These are phyloP conservation scores for Parapsyche elsis DNA, from an alignment of 1,140 invertebrate genomes.

Conservation along the genomic window DNA sequence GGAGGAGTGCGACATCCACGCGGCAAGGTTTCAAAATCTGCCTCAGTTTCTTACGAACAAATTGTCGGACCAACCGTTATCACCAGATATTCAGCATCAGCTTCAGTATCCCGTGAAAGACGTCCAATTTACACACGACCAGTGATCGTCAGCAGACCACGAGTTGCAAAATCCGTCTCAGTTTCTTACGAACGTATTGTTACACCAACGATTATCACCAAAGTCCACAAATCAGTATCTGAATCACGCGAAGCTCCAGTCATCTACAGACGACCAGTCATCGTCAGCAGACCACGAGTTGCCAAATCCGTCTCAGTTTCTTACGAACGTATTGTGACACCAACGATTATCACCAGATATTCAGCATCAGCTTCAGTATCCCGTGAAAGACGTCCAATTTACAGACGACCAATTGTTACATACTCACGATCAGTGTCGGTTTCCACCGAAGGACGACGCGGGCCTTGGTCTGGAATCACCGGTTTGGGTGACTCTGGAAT, in stretches of 20 bases:
- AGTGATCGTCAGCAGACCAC: neutral
- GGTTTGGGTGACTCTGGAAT: neutral
- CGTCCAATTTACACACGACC: neutral
- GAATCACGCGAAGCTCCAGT: neutral
- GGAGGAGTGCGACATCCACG: too few relatives aligned
- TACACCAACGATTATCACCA: slow-evolving; percentile 17
- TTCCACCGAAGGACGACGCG: slow-evolving; percentile 16
- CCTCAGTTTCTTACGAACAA: neutral
- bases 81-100: neutral
- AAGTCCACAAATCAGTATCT: neutral
- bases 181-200: slow-evolving; percentile 12
- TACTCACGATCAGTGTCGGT: neutral
- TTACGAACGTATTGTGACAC: slow-evolving; percentile 8
- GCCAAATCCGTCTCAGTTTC: slow-evolving; percentile 6
- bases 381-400: neutral
- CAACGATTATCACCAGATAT: neutral
- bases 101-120: neutral
- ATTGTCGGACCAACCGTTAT: neutral
- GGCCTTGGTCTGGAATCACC: neutral
- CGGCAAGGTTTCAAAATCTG: neutral
- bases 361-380: neutral
- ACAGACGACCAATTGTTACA: neutral
- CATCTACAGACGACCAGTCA: neutral
- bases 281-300: slow-evolving; percentile 20
- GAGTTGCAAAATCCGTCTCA: neutral